Percentiles rank a stretch among this genome's conserved stretches.
phyloP scores from a whole-genome alignment of 1,140 invertebrate species.

The Drosophila bocki region DNA sequence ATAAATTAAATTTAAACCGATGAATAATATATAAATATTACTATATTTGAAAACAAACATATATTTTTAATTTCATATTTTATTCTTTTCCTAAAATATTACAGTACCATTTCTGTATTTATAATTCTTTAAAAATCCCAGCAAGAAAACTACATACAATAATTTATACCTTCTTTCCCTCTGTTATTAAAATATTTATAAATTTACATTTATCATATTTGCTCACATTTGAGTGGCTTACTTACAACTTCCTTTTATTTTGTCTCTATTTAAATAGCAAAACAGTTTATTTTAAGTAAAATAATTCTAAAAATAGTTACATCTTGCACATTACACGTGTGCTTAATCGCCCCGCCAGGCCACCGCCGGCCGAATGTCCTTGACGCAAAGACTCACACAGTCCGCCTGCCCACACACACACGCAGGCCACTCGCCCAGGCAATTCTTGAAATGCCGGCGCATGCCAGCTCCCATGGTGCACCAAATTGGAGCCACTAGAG shows the following conservation, averaged over 20 bases:
- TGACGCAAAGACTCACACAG: slow-evolving; percentile 25
- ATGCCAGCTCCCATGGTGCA: slow-evolving; percentile 63
- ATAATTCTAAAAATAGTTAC: slow-evolving; percentile 63
- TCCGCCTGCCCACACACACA: slow-evolving; percentile 19
- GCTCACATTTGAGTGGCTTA: not conserved
- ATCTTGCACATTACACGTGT: slow-evolving; percentile 53
- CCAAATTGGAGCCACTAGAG: slow-evolving; percentile 47
- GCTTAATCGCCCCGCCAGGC: slow-evolving; percentile 45
- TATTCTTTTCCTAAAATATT: not conserved
- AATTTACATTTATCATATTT: not conserved
- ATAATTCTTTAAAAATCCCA: not conserved
- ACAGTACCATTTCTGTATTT: not conserved
- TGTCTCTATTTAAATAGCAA: slow-evolving; percentile 38
- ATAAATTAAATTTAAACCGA: not conserved
- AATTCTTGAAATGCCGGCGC: slow-evolving; percentile 25
- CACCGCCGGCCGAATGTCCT: slow-evolving; percentile 45
- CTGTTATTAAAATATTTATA: too few species aligned
- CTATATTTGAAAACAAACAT: not conserved
- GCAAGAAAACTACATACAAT: too few species aligned
- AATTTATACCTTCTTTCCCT: too few species aligned
- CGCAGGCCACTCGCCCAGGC: slow-evolving; percentile 8
- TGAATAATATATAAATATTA: not conserved
- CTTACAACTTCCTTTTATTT: slow-evolving; percentile 11
- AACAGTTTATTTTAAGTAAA: slow-evolving; percentile 60
- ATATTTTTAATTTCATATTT: not conserved